Conservation (phyloP, 2,888 invertebrate species). For the Halictus ligatus region DNA sequence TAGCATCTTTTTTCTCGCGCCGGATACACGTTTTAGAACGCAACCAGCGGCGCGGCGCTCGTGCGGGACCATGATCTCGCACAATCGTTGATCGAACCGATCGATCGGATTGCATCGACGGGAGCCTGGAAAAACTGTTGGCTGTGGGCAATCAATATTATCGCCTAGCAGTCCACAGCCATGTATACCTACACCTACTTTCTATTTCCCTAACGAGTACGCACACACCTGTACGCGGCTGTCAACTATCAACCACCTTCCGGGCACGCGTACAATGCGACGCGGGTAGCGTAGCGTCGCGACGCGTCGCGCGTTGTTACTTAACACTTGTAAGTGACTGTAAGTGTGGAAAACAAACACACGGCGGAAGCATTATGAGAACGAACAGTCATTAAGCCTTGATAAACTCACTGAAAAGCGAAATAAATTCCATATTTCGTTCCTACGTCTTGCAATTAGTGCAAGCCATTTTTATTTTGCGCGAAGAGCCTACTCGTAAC, state of each 20-base stretch:
- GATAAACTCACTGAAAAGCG: too few species aligned
- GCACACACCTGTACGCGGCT: slow-evolving; percentile 58
- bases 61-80: slow-evolving; percentile 70
- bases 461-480: too few species aligned
- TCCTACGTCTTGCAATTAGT: too few species aligned
- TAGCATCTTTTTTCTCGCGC: slow-evolving; percentile 59
- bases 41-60: slow-evolving; percentile 69
- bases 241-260: slow-evolving; percentile 46
- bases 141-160: slow-evolving; percentile 64
- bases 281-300: too few species aligned
- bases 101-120: slow-evolving; percentile 67
- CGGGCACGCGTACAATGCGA: slow-evolving; percentile 42
- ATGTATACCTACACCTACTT: slow-evolving; percentile 52
- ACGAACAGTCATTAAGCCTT: background rate
- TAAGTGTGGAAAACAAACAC: background rate
- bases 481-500: too few species aligned
- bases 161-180: slow-evolving; percentile 62
- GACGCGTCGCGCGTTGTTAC: slow-evolving; percentile 5
- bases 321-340: slow-evolving; percentile 20
- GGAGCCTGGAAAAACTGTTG: slow-evolving; percentile 61
- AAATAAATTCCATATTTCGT: too few species aligned
- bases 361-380: background rate
- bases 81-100: slow-evolving; percentile 68
- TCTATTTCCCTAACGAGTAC: slow-evolving; percentile 66
- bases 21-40: slow-evolving; percentile 67